Conservation (phyloP, 2,797 vertebrate genomes). For the Glyptemys insculpta region DNA sequence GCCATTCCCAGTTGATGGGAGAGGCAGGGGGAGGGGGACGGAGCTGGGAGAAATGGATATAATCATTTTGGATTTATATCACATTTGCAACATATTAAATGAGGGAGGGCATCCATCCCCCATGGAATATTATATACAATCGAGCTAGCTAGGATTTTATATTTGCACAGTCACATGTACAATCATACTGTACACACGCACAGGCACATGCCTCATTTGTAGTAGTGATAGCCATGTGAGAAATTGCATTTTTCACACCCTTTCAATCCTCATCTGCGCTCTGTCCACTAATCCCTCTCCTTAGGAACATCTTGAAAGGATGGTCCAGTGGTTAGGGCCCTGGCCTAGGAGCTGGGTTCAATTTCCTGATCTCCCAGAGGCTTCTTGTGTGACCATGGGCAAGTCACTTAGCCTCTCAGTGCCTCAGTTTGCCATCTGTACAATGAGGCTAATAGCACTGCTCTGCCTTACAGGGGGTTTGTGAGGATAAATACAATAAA, state of each 20-base stretch:
- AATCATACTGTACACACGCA: background rate
- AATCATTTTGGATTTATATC: slow-evolving; percentile 35
- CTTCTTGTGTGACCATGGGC: too few relatives aligned
- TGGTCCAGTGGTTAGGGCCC: too few relatives aligned
- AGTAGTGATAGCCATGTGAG: background rate
- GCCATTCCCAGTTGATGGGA: slow-evolving; percentile 64
- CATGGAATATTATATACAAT: slow-evolving; percentile 35
- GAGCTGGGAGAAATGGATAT: background rate
- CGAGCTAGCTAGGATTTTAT: slow-evolving; percentile 35
- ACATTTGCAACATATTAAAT: slow-evolving; percentile 55
- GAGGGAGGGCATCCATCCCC: slow-evolving; percentile 65
- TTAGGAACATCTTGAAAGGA: background rate
- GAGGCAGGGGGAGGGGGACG: background rate
- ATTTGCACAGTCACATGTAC: background rate
- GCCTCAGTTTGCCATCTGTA: too few relatives aligned
- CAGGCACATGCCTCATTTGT: background rate
- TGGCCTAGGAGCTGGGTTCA: too few relatives aligned
- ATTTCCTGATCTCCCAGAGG: too few relatives aligned
- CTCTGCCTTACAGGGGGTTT: too few relatives aligned
- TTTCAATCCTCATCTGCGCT: background rate
- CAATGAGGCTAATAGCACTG: too few relatives aligned
- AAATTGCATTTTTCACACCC: background rate
- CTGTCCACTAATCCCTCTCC: rapidly evolving
- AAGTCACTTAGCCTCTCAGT: too few relatives aligned
- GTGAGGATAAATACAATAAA: too few relatives aligned